Percentiles rank a stretch among this genome's conserved stretches.
Conservation (phyloP, 2,797 vertebrate genomes). For the Neostethus bicornis region DNA sequence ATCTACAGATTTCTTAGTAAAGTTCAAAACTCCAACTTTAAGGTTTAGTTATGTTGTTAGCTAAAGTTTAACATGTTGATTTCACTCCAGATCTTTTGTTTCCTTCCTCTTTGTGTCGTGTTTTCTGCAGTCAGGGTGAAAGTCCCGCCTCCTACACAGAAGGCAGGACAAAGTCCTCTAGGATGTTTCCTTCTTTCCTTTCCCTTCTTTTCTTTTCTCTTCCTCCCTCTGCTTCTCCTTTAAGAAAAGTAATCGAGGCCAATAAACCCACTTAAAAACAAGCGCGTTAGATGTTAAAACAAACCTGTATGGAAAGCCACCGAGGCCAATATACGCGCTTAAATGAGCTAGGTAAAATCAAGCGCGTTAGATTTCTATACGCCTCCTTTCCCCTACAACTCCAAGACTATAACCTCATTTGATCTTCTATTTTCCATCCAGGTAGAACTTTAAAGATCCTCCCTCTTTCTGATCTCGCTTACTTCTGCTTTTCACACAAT, state of each 20-base stretch:
- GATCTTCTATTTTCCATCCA: slow-evolving; percentile 69
- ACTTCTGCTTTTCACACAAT: slow-evolving; percentile 54
- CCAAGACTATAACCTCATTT: slow-evolving; percentile 60
- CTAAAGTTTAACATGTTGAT: slow-evolving; percentile 39
- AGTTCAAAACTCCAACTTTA: not conserved
- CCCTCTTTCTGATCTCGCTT: slow-evolving; percentile 34
- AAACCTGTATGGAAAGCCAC: no score
- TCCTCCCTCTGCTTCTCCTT: no score
- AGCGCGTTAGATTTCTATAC: no score
- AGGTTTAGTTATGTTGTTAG: slow-evolving; percentile 3
- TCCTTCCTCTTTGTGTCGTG: slow-evolving; percentile 27
- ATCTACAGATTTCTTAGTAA: slow-evolving; percentile 8
- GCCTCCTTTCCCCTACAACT: slow-evolving; percentile 33
- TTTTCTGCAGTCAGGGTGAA: slow-evolving; percentile 43
- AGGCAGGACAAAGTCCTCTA: slow-evolving; percentile 56
- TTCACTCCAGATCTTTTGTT: slow-evolving; percentile 11
- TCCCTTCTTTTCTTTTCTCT: slow-evolving; percentile 46
- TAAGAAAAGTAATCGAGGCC: no score
- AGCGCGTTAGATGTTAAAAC: no score
- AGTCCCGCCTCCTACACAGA: slow-evolving; percentile 43
- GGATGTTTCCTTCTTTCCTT: slow-evolving; percentile 33
- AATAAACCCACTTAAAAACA: no score
- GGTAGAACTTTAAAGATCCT: slow-evolving; percentile 52
- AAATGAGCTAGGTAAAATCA: no score
- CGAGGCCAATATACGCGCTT: no score